phyloP scores from a whole-genome alignment of 2,797 vertebrate species.

The Diplodus sargus region DNA sequence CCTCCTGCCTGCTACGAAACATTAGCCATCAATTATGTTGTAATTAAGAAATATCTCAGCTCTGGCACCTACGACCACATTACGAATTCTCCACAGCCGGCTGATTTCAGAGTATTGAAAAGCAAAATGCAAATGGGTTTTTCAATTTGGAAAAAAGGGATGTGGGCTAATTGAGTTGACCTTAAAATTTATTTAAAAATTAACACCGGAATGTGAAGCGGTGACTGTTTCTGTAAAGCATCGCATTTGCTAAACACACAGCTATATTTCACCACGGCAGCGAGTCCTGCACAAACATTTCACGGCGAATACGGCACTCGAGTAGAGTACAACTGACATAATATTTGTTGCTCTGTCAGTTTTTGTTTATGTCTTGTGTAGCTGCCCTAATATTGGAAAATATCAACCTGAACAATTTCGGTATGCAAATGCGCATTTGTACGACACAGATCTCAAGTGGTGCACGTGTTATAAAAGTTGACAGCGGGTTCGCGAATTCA shows the following conservation, averaged over 20 bases:
- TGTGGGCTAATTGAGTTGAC: conserved; percentile 72
- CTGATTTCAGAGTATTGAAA: conserved; percentile 67
- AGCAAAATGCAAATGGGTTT: conserved; percentile 71
- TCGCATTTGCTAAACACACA: conserved; percentile 39
- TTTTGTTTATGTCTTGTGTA: conserved; percentile 67
- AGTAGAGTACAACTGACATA: conserved; percentile 69
- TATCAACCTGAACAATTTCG: conserved; percentile 70
- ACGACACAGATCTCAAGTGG: conserved; percentile 66
- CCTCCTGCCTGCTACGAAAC: conserved; percentile 70
- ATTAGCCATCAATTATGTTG: conserved; percentile 80
- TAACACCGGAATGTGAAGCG: conserved; percentile 35
- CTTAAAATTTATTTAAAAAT: conserved; percentile 66
- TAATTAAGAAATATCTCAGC: conserved; percentile 81
- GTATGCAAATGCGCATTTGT: conserved; percentile 75
- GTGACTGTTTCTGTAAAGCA: conserved; percentile 21
- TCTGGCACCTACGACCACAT: conserved; percentile 71
- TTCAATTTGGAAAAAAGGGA: conserved; percentile 55
- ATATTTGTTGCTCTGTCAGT: conserved; percentile 77
- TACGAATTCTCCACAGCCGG: conserved; percentile 71
- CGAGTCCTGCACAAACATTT: conserved; percentile 30
- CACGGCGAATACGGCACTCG: conserved; percentile 66
- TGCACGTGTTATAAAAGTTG: conserved; percentile 61
- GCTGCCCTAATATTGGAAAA: conserved; percentile 62
- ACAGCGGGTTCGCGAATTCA: conserved; percentile 60
- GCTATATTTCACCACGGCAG: conserved; percentile 28